Base-by-base conservation (phyloP, 1,140 invertebrate genomes). In the Helicoverpa zea region DNA sequence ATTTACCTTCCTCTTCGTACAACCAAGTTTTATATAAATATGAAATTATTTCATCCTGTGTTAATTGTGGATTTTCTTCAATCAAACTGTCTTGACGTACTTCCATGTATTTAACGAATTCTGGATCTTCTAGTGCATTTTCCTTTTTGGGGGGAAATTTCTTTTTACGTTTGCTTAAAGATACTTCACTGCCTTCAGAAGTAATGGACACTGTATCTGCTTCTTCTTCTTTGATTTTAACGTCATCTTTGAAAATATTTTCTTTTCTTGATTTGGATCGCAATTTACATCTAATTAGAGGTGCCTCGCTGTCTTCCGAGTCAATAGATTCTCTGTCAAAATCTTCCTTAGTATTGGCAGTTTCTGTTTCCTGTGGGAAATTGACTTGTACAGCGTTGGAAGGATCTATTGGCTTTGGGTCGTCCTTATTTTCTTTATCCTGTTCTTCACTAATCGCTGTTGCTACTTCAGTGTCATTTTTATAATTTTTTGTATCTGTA, bases 1-100 rank as follows among this genome's bases (percentile, higher is more conserved):
- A 85, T 85, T 94, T 94, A 35, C 84, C 61, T 59, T 64, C 88
- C 83, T 95, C 95, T 92, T 96, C 88, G 80, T 95, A 95, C 35
- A 94, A 81, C 96, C 96, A 96, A 30, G 94, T 95, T 82, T 95
- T 95, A 16, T 94, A 94, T 49, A 96, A 89, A 89, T 96, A 96
- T 66, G 87, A 88, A n/a, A 90, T 90, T 14, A 96, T 95, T 78
- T 96, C 95, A 0, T 93, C 88, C 81, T 95, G 92, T 0, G 92
- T 90, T 5, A 95, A 88, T 75, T 96, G 91, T 13, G 96, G 95
- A 87, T 96, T 88, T 84, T 96, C 92, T 58, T 96, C 95, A 63
- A 95, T 90, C 5, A 96, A 75, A 7, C 88, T 83, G 86, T 96
- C 95, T 88, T 93, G 95, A 81, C 93, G 92, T 9, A 95, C 81